Evolutionary conservation across 2,113 vertebrate genomes (phyloP).

Genomic region (Fukomys damarensis): DNA sequence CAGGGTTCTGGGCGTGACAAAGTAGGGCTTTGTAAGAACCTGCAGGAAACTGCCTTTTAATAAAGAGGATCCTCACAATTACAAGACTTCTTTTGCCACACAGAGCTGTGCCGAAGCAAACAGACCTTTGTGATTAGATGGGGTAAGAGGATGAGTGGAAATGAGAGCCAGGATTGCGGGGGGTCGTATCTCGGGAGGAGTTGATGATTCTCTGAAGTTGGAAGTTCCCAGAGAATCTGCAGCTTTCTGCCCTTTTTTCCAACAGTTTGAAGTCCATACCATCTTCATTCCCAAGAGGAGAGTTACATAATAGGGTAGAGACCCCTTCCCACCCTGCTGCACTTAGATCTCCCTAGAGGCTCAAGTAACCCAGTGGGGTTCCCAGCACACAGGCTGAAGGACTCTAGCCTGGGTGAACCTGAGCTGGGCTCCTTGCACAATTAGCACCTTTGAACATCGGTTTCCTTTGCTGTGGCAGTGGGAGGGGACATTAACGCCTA

Average conservation of each 20-base stretch:
- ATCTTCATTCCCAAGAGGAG: not conserved
- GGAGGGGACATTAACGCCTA: not conserved
- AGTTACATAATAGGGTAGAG: not conserved
- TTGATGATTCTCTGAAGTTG: slow-evolving; percentile 5
- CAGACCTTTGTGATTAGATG: not conserved
- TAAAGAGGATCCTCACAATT: not conserved
- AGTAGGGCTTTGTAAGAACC: not conserved
- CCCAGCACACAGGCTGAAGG: not conserved
- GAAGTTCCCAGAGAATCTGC: not conserved
- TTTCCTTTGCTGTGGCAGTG: slow-evolving; percentile 2
- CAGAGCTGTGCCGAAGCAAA: not conserved
- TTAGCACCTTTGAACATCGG: not conserved
- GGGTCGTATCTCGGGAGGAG: not conserved
- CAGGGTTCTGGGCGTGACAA: not conserved
- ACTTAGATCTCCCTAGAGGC: not conserved
- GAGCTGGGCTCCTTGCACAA: not conserved
- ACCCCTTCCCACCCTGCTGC: not conserved
- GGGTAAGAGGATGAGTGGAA: not conserved
- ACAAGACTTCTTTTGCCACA: not conserved
- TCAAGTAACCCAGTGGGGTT: not conserved
- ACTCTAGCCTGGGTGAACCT: not conserved
- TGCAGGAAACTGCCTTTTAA: not conserved
- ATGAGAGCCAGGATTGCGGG: not conserved
- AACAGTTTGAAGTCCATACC: not conserved
- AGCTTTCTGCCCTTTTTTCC: not conserved